phyloP scores from a whole-genome alignment of 2,113 vertebrate genomes.

The Dinomys branickii region DNA sequence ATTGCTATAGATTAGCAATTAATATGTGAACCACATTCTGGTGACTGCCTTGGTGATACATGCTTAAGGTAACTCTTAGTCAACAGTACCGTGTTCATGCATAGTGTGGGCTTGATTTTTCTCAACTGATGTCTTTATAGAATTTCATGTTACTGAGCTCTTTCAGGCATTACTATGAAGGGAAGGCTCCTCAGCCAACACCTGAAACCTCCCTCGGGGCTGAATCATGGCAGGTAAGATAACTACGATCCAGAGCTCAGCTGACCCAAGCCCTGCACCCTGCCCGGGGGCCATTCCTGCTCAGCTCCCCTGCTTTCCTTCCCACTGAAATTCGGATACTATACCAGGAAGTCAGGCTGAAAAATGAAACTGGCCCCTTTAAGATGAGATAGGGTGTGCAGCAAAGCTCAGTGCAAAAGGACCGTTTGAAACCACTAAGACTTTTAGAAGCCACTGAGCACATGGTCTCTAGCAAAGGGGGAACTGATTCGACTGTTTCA shows the following conservation, averaged over 20 bases:
- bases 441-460: not conserved
- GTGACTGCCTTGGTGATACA: not conserved
- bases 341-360: not conserved
- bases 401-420: not conserved
- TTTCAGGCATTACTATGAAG: not conserved
- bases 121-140: not conserved
- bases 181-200: not conserved
- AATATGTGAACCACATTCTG: not conserved
- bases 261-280: not conserved
- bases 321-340: not conserved
- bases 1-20: slow-evolving; percentile 36
- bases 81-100: not conserved
- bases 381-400: not conserved
- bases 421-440: not conserved
- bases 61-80: not conserved
- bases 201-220: not conserved
- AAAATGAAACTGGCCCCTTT: not conserved
- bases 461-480: not conserved
- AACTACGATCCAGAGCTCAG: no score
- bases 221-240: not conserved
- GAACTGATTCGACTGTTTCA: not conserved
- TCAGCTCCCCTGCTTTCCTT: not conserved
- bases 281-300: not conserved
- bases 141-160: not conserved
- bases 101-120: not conserved